Evolutionary conservation across 2,888 invertebrate genomes (phyloP).

Genomic region (Philereme transversata): DNA sequence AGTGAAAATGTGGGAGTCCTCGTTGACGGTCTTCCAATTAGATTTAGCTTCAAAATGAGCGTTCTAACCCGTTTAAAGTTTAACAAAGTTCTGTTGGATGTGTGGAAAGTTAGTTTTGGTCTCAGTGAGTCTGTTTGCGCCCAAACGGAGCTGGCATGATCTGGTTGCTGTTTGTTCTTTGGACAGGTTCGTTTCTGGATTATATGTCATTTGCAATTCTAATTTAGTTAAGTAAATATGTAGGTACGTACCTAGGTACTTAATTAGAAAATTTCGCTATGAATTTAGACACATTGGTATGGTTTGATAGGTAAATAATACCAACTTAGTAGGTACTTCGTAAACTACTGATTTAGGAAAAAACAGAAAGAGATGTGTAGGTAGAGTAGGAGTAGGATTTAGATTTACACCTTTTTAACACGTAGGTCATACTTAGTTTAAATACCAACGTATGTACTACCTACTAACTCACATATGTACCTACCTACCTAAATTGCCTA

Average conservation of each 20-base stretch:
- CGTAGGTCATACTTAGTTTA: too few species aligned
- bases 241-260: too few species aligned
- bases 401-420: too few species aligned
- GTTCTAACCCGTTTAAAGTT: conserved; percentile 68
- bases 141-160: conserved; percentile 68
- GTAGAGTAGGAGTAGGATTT: too few species aligned
- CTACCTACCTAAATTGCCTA: too few species aligned
- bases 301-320: too few species aligned
- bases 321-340: too few species aligned
- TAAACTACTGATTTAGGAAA: too few species aligned
- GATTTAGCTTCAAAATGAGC: conserved; percentile 76
- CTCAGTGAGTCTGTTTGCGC: conserved; percentile 59
- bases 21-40: conserved; percentile 68
- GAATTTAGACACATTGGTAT: not conserved
- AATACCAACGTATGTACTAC: too few species aligned
- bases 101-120: conserved; percentile 63
- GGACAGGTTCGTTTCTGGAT: conserved; percentile 63
- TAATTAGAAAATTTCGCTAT: not conserved
- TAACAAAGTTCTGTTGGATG: conserved; percentile 66
- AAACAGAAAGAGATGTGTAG: too few species aligned
- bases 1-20: conserved; percentile 79
- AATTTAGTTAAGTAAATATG: conserved; percentile 10
- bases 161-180: conserved; percentile 63
- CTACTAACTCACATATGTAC: too few species aligned
- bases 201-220: conserved; percentile 6